These are phyloP conservation scores for Caenorhabditis zanzibari DNA, from an alignment of 2,888 invertebrate genomes.

Conservation along the genomic window DNA sequence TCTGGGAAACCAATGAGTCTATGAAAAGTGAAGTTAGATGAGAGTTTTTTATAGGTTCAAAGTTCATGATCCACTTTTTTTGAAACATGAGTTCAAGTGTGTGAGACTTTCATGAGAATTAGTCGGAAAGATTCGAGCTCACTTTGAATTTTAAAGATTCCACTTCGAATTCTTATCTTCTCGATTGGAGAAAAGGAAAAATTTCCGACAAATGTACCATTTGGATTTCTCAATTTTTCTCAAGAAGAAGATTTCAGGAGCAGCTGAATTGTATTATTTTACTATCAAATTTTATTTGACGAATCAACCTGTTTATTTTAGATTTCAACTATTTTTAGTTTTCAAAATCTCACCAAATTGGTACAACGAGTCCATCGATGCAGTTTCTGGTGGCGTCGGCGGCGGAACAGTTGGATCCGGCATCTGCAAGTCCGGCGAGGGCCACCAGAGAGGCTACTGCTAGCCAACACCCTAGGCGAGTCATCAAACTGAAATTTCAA, in stretches of 20 bases:
- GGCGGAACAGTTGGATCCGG: constrained; percentile 82
- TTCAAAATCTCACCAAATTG: constrained; percentile 88
- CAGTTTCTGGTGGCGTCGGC: constrained; percentile 86
- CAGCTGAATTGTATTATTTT: constrained; percentile 29
- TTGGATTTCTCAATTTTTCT: constrained; percentile 8
- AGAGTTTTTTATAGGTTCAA: constrained; percentile 2
- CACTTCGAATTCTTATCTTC: too few species aligned
- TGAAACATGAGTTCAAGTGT: background rate
- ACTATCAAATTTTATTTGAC: constrained; percentile 7
- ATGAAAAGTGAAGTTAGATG: background rate
- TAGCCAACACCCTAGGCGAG: constrained; percentile 76
- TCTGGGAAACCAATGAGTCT: constrained; percentile 19
- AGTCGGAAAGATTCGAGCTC: too few species aligned
- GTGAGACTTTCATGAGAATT: too few species aligned
- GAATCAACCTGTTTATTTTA: background rate
- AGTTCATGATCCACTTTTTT: background rate
- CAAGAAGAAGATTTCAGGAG: background rate
- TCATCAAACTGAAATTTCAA: constrained; percentile 70
- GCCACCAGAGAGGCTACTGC: constrained; percentile 72
- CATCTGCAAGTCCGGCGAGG: constrained; percentile 68
- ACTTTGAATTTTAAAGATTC: background rate
- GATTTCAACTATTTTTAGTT: background rate
- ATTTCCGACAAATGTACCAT: background rate
- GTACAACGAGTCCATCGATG: constrained; percentile 91
- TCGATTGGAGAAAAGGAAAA: too few species aligned